Evolutionary conservation across 2,113 vertebrate species (phyloP).

Genomic region (Epinephelus fuscoguttatus): DNA sequence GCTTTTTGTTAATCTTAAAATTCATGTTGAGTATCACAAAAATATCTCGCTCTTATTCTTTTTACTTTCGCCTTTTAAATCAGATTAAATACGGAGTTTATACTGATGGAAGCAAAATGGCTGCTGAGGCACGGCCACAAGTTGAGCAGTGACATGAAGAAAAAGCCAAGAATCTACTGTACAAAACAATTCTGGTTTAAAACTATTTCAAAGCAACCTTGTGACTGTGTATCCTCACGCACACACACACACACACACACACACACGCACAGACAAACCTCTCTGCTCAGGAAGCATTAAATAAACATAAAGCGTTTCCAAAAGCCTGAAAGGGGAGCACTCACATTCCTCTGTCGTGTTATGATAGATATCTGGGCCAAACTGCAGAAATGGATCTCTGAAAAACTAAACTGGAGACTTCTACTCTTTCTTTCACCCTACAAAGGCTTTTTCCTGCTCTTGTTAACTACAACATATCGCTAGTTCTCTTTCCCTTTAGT

Average conservation of each 20-base stretch:
- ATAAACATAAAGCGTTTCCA: conserved; percentile 73
- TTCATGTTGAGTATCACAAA: not conserved
- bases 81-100: not conserved
- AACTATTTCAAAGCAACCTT: conserved; percentile 2
- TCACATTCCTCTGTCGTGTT: conserved; percentile 65
- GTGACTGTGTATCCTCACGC: conserved; percentile 34
- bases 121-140: not conserved
- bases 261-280: conserved; percentile 47
- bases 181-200: conserved; percentile 12
- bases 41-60: not conserved
- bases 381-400: conserved; percentile 45
- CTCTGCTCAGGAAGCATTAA: conserved; percentile 74
- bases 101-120: conserved; percentile 22
- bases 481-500: conserved; percentile 20
- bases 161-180: not conserved
- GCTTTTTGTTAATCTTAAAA: not conserved
- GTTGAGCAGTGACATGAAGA: not conserved
- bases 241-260: conserved; percentile 12
- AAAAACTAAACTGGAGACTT: conserved; percentile 46
- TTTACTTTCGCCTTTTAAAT: not conserved
- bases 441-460: conserved; percentile 6
- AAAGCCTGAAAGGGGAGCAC: conserved; percentile 57
- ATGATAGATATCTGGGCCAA: conserved; percentile 72
- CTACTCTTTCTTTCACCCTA: conserved; percentile 26
- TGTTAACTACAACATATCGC: not conserved